Percentiles rank a stretch among this genome's conserved stretches.
phyloP scores from a whole-genome alignment of 2,113 vertebrate species.

The Hemiprocne comata region DNA sequence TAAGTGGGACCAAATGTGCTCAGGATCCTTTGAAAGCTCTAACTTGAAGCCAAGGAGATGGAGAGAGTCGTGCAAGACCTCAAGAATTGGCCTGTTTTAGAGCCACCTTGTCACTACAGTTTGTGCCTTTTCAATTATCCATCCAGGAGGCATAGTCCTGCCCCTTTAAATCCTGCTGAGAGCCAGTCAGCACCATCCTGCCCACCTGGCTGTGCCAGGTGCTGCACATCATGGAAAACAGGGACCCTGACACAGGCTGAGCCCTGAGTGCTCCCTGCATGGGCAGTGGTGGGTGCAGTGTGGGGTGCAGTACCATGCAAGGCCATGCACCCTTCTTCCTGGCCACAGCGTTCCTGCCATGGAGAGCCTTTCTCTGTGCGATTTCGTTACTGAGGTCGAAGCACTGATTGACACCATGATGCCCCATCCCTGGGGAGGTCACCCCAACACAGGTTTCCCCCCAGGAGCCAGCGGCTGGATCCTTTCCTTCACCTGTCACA shows the following conservation, averaged over 20 bases:
- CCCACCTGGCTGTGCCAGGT: rapidly evolving
- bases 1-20: rapidly evolving
- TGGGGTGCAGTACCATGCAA: neutral
- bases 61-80: neutral
- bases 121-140: neutral
- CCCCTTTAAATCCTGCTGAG: neutral
- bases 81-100: neutral
- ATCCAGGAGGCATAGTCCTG: neutral
- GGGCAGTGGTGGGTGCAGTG: neutral
- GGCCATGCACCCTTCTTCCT: neutral
- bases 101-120: rapidly evolving
- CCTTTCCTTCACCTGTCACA: neutral
- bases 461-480: neutral
- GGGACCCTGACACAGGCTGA: neutral
- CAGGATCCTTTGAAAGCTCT: neutral
- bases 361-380: neutral
- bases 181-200: neutral
- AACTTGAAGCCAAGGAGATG: neutral
- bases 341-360: rapidly evolving
- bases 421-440: rapidly evolving
- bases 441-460: rapidly evolving
- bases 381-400: rapidly evolving
- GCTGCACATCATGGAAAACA: neutral
- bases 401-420: rapidly evolving
- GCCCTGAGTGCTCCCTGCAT: neutral